A percentile compares a stretch with the other conserved stretches of the same genome.
These are phyloP conservation scores for Saccopteryx bilineata DNA, from an alignment of 2,113 vertebrate genomes.

Conservation along the genomic window DNA sequence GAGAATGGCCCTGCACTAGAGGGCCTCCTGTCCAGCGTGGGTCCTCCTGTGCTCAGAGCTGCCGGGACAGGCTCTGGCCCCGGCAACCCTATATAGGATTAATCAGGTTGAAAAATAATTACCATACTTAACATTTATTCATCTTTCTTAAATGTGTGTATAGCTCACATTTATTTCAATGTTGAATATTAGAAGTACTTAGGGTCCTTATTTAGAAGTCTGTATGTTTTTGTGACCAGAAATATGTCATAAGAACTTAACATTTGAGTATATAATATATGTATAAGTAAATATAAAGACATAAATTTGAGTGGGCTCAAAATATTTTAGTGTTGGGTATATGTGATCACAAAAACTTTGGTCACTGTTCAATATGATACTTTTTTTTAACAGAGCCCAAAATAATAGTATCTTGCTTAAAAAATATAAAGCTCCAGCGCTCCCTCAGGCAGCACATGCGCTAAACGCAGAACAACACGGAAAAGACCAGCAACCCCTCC, in stretches of 20 bases:
- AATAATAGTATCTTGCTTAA: not conserved
- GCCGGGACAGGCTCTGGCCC: not conserved
- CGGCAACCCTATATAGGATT: not conserved
- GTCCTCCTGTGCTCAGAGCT: not conserved
- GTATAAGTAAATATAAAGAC: conserved; percentile 27
- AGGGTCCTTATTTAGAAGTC: not conserved
- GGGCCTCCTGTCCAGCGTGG: not conserved
- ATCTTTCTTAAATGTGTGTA: not conserved
- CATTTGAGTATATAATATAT: conserved; percentile 47
- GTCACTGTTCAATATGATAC: not conserved
- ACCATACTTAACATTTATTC: not conserved
- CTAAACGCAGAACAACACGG: not conserved
- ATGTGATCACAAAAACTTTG: conserved; percentile 7
- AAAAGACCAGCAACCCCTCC: not conserved
- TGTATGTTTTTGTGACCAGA: not conserved
- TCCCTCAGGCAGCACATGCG: not conserved
- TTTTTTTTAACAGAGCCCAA: not conserved
- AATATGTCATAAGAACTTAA: not conserved
- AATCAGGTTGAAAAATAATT: not conserved
- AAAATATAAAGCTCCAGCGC: not conserved
- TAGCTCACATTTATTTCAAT: not conserved
- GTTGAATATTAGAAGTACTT: not conserved
- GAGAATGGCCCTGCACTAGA: not conserved
- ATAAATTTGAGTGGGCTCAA: conserved; percentile 20
- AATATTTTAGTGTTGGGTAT: conserved; percentile 37